Evolutionary conservation across 1,140 invertebrate genomes (phyloP), one percentile per base, ranked within the genome.

Genomic region (Trypoxylus dichotomus): DNA sequence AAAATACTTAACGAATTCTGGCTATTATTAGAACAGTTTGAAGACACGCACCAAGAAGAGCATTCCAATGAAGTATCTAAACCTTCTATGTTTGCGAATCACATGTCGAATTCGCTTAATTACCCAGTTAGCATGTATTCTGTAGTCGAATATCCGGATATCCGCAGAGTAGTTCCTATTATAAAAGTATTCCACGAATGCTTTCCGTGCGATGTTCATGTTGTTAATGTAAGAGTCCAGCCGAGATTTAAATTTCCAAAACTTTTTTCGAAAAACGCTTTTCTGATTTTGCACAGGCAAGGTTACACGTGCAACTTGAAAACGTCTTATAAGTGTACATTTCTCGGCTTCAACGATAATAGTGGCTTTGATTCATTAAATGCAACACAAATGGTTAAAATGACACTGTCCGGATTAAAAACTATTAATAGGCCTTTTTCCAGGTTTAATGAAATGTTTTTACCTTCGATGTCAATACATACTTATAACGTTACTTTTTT

Each of bases 171-270:
- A 0, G 79, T 82, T 68, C 75, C 78, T 11, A 78, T 79, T 5
- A 76, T 85, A 7, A 80, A 82, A 27, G 73, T 85, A 25, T 37
- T 82, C 2, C 81, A 81, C 58, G 86, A 91, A 74, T 89, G 92
- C 24, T 90, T 97, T 72, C 95, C 96, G 0, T 94, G 94, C 79
- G 95, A 97, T 82, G 86, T 95, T 0, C 95, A 97, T 68, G 60
- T 68, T 29, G 60, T 68, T 1, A 68, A 68, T 68, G 5, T 68
- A 3, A 25, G 60, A n/a, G 60, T 68, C 27, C 60, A 68, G 15
- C 8, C 60, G 2, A 27, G 21, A 29, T 68, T 29, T 68, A 68
- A 24, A 15, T 68, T 68, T 68, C 1, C 60, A 6, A 0, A 27
- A 2, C 25, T 25, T 3, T 68, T 68, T 68, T 68, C 60, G 8